Percentiles rank a stretch among this genome's conserved stretches.
These are phyloP conservation scores for Ophiodon elongatus DNA, from an alignment of 2,113 vertebrate species.

Conservation along the genomic window DNA sequence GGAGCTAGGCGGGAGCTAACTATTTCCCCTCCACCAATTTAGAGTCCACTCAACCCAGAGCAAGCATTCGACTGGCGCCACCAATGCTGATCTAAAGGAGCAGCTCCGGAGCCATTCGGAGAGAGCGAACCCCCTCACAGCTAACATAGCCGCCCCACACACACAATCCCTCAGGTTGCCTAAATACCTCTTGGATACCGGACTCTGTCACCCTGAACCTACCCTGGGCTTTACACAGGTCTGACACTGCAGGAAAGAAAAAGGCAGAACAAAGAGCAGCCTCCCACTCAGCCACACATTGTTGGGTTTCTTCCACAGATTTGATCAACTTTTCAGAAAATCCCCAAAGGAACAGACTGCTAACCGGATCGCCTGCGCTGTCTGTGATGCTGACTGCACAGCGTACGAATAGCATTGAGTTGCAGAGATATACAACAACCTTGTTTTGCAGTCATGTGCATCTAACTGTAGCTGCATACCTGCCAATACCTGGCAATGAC, in stretches of 20 bases:
- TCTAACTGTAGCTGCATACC: not conserved
- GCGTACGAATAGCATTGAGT: not conserved
- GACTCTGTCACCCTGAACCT: not conserved
- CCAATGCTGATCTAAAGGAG: slow-evolving; percentile 34
- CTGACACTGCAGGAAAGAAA: not conserved
- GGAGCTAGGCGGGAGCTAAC: slow-evolving; percentile 43
- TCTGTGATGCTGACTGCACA: not conserved
- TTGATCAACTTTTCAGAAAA: too few relatives aligned
- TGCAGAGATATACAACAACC: not conserved
- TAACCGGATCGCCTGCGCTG: not conserved
- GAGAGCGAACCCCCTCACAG: not conserved
- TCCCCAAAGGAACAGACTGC: not conserved
- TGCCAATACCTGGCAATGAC: not conserved
- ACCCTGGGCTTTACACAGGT: slow-evolving; percentile 19
- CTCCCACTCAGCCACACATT: not conserved
- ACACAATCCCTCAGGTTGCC: not conserved
- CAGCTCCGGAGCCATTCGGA: slow-evolving; percentile 21
- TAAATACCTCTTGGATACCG: not conserved
- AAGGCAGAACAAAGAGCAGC: not conserved
- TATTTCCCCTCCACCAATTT: slow-evolving; percentile 50
- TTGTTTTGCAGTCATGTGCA: not conserved
- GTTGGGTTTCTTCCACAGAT: not conserved
- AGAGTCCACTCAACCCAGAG: slow-evolving; percentile 39
- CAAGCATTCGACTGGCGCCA: slow-evolving; percentile 13
- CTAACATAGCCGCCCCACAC: not conserved